Conservation (phyloP, 2,113 vertebrate genomes). For the human region DNA sequence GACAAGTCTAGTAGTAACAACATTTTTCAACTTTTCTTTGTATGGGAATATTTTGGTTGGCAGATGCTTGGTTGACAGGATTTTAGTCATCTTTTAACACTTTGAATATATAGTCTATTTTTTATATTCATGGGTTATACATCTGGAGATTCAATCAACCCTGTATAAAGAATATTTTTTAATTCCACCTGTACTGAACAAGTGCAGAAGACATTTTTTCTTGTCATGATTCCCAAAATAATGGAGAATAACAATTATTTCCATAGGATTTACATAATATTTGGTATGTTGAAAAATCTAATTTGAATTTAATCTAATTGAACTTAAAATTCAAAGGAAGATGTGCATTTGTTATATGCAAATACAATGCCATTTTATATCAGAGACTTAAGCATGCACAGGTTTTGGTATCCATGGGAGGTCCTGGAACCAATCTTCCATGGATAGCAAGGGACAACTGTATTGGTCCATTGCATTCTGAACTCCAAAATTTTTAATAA, state of each 20-base stretch:
- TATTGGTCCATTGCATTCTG: not conserved
- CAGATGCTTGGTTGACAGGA: not conserved
- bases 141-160: not conserved
- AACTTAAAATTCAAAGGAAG: not conserved
- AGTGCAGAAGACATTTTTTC: not conserved
- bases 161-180: not conserved
- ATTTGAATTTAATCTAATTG: too few species aligned
- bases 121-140: not conserved
- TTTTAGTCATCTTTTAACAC: not conserved
- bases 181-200: not conserved
- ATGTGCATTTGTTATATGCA: not conserved
- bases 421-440: not conserved
- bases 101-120: not conserved
- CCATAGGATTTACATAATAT: not conserved
- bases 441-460: not conserved
- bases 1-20: not conserved
- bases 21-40: not conserved
- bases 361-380: not conserved
- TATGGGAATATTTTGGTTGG: not conserved
- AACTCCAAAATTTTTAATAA: not conserved
- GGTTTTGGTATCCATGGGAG: not conserved
- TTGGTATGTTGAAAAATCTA: not conserved
- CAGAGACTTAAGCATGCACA: not conserved
- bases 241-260: not conserved
- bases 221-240: not conserved